Conservation (phyloP, 2,888 invertebrate species). For the Aleiodes alternator region DNA sequence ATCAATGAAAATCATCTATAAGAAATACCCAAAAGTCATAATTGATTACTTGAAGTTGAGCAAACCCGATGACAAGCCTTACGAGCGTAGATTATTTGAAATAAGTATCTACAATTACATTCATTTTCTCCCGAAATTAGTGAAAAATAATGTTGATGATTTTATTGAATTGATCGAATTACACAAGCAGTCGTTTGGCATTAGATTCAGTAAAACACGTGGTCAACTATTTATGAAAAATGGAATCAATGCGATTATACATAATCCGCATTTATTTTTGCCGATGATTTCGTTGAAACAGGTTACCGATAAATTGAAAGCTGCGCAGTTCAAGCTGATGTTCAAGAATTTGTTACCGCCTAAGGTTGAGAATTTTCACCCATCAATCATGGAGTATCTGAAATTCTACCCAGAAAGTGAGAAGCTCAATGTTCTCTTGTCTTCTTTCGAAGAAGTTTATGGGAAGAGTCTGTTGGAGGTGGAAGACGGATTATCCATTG, state of each 20-base stretch:
- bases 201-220: constrained; percentile 59
- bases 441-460: constrained; percentile 61
- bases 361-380: constrained; percentile 39
- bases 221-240: constrained; percentile 61
- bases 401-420: constrained; percentile 59
- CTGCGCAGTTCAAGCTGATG: constrained; percentile 60
- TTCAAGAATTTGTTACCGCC: constrained; percentile 58
- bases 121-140: constrained; percentile 57
- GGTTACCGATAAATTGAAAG: constrained; percentile 52
- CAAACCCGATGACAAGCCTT: neutral
- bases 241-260: constrained; percentile 55
- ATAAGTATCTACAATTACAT: constrained; percentile 50
- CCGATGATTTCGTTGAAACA: constrained; percentile 57
- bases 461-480: constrained; percentile 53
- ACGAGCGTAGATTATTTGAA: neutral
- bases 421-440: constrained; percentile 53
- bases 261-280: constrained; percentile 58
- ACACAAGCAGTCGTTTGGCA: constrained; percentile 37
- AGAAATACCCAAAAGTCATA: constrained; percentile 61
- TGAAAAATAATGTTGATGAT: constrained; percentile 59
- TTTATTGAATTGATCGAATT: constrained; percentile 60
- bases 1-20: constrained; percentile 51
- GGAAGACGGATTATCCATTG: constrained; percentile 46
- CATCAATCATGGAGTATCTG: constrained; percentile 52
- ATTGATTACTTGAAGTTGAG: constrained; percentile 64